These are phyloP conservation scores for Ostrea denselamellosa DNA, from an alignment of 1,140 invertebrate genomes.

Conservation along the genomic window DNA sequence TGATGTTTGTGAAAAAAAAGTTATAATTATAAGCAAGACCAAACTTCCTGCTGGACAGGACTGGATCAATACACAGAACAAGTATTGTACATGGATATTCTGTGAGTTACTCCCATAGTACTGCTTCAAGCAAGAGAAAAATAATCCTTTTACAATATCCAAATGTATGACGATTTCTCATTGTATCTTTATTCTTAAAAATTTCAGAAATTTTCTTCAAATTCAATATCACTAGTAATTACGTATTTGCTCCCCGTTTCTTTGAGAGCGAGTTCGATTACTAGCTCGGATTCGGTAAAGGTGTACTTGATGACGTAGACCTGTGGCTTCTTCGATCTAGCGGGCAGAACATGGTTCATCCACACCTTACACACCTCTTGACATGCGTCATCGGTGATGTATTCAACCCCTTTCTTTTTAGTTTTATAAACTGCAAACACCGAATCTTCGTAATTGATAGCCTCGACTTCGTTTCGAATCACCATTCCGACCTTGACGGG, in stretches of 20 bases:
- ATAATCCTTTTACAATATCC: too few species aligned
- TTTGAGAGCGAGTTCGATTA: conserved; percentile 22
- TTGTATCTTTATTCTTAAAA: too few species aligned
- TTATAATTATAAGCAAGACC: too few species aligned
- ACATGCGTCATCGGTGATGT: conserved; percentile 5
- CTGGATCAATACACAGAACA: too few species aligned
- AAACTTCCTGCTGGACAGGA: too few species aligned
- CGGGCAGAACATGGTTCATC: conserved; percentile 22
- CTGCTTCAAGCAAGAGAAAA: too few species aligned
- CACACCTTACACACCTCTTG: conserved; percentile 25
- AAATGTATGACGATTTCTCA: too few species aligned
- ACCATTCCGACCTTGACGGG: not conserved
- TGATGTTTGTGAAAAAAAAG: too few species aligned
- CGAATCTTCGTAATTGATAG: conserved; percentile 10
- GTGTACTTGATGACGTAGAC: not conserved
- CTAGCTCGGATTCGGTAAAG: not conserved
- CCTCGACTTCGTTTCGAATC: conserved; percentile 11
- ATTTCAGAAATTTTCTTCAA: conserved; percentile 1
- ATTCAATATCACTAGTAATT: conserved; percentile 12
- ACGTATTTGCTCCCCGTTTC: conserved; percentile 8
- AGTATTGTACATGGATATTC: too few species aligned
- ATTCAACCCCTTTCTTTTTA: not conserved
- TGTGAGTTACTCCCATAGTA: too few species aligned
- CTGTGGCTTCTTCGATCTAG: conserved; percentile 8
- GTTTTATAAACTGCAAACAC: conserved; percentile 28